These are phyloP conservation scores for Zelleria hepariella DNA, from an alignment of 2,888 invertebrate genomes.

Conservation along the genomic window DNA sequence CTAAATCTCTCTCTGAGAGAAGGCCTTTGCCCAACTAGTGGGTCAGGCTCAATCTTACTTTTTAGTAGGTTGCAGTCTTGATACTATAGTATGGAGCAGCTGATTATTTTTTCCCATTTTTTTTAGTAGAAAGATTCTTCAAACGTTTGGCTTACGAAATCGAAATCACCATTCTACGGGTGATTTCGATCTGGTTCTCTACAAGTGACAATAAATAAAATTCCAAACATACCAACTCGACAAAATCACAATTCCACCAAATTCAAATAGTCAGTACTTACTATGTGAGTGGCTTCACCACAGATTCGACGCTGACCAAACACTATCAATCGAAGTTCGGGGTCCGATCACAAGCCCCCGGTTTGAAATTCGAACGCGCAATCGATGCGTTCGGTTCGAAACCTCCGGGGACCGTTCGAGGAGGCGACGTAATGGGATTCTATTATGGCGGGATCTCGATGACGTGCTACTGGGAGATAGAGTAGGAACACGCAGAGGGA, in stretches of 20 bases:
- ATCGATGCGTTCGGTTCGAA: conserved; percentile 22
- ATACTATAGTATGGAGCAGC: too few relatives aligned
- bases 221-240: background rate
- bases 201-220: background rate
- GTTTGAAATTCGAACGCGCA: conserved; percentile 28
- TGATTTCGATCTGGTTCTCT: too few relatives aligned
- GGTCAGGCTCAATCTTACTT: too few relatives aligned
- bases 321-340: conserved; percentile 28
- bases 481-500: background rate
- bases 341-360: conserved; percentile 20
- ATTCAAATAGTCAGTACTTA: background rate
- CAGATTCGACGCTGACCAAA: conserved; percentile 26
- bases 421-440: conserved; percentile 31
- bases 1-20: background rate
- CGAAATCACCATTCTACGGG: too few relatives aligned
- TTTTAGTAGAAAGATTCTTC: too few relatives aligned
- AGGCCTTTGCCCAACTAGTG: background rate
- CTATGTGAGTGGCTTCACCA: conserved; percentile 23
- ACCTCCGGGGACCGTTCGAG: conserved; percentile 16
- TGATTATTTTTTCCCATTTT: too few relatives aligned
- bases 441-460: conserved; percentile 18
- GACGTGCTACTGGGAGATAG: background rate
- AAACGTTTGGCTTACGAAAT: too few relatives aligned
- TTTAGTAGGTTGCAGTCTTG: background rate
- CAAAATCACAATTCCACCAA: background rate